Evolutionary conservation across 2,113 vertebrate genomes (phyloP), one percentile per base, ranked within the genome.

Genomic region (Calyptommatus sinebrachiatus): DNA sequence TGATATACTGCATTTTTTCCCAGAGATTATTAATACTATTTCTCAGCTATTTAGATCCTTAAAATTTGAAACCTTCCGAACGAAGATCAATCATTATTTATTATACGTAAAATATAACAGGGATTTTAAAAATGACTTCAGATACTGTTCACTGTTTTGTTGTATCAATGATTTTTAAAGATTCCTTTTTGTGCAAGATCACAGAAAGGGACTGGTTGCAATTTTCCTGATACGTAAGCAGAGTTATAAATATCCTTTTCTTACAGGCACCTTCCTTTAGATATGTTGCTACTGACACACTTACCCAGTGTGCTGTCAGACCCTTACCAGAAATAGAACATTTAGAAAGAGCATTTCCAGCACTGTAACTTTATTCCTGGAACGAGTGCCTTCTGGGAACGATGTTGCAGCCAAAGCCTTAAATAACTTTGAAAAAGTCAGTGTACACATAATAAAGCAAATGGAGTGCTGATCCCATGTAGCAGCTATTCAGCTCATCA

Each of bases 11-110:
- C 83, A 53, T 7, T 68, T 57, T 45, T 87, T 81, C 81, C 16
- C 61, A 88, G 71, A 83, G 73, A 91, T 89, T 87, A 93, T 88
- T 73, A 24, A 91, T 90, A 90, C 80, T 63, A 77, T 90, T 91
- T 92, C 88, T 90, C 89, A 91, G 46, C 86, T 92, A 79, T 91
- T 94, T 94, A 90, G 81, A 91, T 86, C 92, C 89, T 41, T 89
- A 78, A 91, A 89, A 91, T 88, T 90, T 93, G 91, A 90, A 94
- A 90, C 46, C 87, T 50, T 78, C 79, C 88, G 21, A 69, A 79
- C 88, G 85, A 18, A 89, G 87, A 91, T 89, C 89, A 82, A 87
- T 90, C 88, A 84, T 78, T 91, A 89, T 91, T 92, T 93, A 80
- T 89, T 85, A 92, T 84, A 67, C 66, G 81, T 78, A 85, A 93